phyloP scores from a whole-genome alignment of 2,797 vertebrate genomes.

The Danio jaintianensis region DNA sequence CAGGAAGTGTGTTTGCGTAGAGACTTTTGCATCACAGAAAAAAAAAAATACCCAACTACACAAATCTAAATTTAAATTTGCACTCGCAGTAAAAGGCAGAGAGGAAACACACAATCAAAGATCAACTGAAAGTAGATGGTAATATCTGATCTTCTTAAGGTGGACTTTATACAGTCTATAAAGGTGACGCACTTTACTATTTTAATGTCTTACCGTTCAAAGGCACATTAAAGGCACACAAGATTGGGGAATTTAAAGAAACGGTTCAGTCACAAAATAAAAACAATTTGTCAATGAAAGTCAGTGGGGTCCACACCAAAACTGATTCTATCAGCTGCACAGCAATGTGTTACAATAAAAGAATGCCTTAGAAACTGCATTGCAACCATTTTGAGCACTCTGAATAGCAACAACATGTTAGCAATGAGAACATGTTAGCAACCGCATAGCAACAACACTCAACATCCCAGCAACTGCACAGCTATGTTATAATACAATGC shows the following conservation, averaged over 20 bases:
- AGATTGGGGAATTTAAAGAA: background rate
- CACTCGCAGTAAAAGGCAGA: constrained; percentile 4
- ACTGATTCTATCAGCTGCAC: no score
- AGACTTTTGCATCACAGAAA: constrained; percentile 10
- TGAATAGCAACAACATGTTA: no score
- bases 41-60: background rate
- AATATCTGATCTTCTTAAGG: constrained; percentile 38
- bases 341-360: no score
- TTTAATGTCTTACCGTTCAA: constrained; percentile 20
- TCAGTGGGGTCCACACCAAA: background rate
- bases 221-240: background rate
- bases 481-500: no score
- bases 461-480: no score
- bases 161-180: constrained; percentile 37
- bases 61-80: background rate
- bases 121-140: background rate
- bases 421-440: no score
- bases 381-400: no score
- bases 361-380: no score
- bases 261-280: no score
- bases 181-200: constrained; percentile 17
- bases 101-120: constrained; percentile 8
- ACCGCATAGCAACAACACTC: no score
- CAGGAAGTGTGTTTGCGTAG: constrained; percentile 19
- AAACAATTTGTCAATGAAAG: no score